Percentiles rank a stretch among this genome's conserved stretches.
These are phyloP conservation scores for Enteromius anoplus DNA, from an alignment of 2,797 vertebrate genomes.

Conservation along the genomic window DNA sequence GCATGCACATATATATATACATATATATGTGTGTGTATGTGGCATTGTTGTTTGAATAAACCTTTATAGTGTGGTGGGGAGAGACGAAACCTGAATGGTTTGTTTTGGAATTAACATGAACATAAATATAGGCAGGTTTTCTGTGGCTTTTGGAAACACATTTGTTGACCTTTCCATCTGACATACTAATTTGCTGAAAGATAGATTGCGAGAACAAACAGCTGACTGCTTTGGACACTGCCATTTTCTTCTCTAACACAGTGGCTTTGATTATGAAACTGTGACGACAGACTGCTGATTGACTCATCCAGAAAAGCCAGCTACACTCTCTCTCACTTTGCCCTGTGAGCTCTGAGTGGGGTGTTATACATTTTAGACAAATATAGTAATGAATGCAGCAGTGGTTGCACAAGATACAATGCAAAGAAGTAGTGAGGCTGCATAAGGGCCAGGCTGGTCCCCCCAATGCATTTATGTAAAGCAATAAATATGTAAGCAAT, in stretches of 20 bases:
- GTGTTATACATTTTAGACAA: neutral
- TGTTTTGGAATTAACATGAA: conserved; percentile 13
- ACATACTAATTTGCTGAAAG: conserved; percentile 13
- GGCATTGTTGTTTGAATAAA: neutral
- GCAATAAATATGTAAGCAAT: neutral
- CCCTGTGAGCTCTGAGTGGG: conserved; percentile 1
- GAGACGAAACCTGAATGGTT: conserved; percentile 3
- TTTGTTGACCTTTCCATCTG: conserved; percentile 15
- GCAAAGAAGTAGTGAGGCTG: conserved; percentile 1
- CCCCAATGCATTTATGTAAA: neutral
- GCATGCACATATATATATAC: neutral
- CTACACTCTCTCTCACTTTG: conserved; percentile 17
- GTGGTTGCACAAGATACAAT: neutral
- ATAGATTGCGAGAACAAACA: conserved; percentile 12
- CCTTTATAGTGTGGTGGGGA: neutral
- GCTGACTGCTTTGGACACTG: conserved; percentile 30
- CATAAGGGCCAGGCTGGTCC: neutral
- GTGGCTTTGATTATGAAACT: conserved; percentile 44
- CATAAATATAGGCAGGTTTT: conserved; percentile 1
- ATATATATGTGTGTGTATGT: neutral
- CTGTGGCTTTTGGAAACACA: conserved; percentile 17
- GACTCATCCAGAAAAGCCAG: conserved; percentile 44
- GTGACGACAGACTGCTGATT: conserved; percentile 51
- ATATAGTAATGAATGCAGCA: conserved; percentile 19
- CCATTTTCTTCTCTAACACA: conserved; percentile 33